These are phyloP conservation scores for Pollenia labialis DNA, from an alignment of 2,888 invertebrate genomes.

Conservation along the genomic window DNA sequence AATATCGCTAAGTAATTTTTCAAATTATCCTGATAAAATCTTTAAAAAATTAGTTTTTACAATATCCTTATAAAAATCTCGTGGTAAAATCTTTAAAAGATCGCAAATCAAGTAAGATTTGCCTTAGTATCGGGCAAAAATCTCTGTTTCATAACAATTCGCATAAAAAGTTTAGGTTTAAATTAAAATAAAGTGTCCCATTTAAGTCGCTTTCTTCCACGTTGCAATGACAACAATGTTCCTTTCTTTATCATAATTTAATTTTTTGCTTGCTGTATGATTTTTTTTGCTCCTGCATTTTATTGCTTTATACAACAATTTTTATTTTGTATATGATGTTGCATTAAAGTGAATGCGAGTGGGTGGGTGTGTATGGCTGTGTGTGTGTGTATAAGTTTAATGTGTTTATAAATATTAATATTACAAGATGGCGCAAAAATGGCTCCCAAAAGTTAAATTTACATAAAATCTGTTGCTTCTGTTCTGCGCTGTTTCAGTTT, in stretches of 20 bases:
- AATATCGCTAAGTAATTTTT: no score
- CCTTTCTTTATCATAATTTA: constrained; percentile 24
- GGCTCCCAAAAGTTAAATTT: constrained; percentile 43
- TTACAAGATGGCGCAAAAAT: constrained; percentile 14
- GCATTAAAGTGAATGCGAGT: neutral
- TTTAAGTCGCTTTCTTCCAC: neutral
- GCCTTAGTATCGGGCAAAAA: no score
- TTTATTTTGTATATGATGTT: constrained; percentile 1
- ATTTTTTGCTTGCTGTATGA: neutral
- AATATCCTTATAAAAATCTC: no score
- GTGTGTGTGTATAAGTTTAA: constrained; percentile 6
- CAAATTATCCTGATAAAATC: no score
- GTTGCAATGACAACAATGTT: neutral
- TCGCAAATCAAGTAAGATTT: no score
- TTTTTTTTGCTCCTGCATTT: constrained; percentile 18
- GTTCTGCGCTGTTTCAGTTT: neutral
- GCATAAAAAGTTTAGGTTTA: no score
- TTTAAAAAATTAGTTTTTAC: no score
- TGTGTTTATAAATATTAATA: constrained; percentile 30
- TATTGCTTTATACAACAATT: constrained; percentile 5
- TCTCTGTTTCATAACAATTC: no score
- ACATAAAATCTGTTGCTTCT: constrained; percentile 53
- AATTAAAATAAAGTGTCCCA: neutral
- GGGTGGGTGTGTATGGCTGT: neutral
- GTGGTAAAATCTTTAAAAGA: no score